These are phyloP conservation scores for Varanus komodoensis DNA, from an alignment of 2,113 vertebrate genomes.

Conservation along the genomic window DNA sequence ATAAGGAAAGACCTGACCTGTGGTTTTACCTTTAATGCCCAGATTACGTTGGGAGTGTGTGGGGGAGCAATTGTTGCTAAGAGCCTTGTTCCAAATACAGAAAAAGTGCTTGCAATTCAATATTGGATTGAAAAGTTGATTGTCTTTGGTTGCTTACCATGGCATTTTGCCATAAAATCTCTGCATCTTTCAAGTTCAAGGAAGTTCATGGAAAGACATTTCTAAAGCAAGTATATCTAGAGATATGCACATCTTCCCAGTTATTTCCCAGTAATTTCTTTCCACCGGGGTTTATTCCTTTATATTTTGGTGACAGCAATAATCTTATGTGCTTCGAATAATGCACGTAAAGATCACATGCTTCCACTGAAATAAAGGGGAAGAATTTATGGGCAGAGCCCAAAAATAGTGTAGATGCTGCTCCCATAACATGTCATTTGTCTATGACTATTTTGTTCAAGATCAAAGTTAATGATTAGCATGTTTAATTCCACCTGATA, in stretches of 20 bases:
- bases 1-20: background rate
- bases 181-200: too few species aligned
- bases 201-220: background rate
- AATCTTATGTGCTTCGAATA: background rate
- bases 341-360: background rate
- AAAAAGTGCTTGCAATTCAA: background rate
- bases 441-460: background rate
- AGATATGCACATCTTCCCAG: background rate
- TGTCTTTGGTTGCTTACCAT: background rate
- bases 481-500: background rate
- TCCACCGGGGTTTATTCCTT: too few species aligned
- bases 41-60: background rate
- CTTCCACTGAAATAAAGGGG: background rate
- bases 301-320: background rate
- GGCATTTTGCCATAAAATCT: background rate
- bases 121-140: background rate
- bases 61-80: background rate
- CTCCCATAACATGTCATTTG: background rate
- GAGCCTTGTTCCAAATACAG: background rate
- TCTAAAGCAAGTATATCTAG: background rate
- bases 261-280: background rate
- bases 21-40: background rate
- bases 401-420: background rate
- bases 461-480: background rate
- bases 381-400: background rate